Conservation (phyloP, 2,888 invertebrate genomes). For the Neria commutata region DNA sequence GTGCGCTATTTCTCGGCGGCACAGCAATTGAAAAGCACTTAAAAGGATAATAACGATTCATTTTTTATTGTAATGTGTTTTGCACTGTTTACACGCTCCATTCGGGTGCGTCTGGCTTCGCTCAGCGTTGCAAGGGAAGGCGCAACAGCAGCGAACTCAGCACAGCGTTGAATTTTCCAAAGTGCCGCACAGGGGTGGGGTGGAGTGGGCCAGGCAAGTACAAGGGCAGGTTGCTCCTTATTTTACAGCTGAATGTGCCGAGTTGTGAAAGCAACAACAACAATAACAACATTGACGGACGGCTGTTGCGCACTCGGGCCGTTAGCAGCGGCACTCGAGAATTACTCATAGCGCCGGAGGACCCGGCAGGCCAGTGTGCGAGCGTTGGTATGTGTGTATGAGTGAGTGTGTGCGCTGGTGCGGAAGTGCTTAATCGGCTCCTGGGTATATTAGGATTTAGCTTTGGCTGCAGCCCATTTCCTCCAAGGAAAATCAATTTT, state of each 20-base stretch:
- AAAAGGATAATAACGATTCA: constrained; percentile 55
- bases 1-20: constrained; percentile 25
- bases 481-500: no score
- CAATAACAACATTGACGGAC: no score
- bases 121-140: not conserved
- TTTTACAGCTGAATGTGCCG: constrained; percentile 22
- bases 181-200: not conserved
- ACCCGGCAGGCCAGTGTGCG: not conserved
- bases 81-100: constrained; percentile 45
- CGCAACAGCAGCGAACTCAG: not conserved
- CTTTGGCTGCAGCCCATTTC: no score
- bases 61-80: constrained; percentile 53
- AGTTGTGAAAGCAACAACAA: constrained; percentile 24
- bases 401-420: not conserved
- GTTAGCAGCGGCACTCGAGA: not conserved
- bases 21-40: constrained; percentile 55
- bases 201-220: no score
- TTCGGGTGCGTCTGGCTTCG: no score
- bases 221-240: constrained; percentile 9
- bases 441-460: constrained; percentile 50
- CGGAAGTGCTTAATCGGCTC: constrained; percentile 54
- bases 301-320: constrained; percentile 1
- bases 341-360: not conserved
- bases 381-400: not conserved
- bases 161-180: not conserved